These are phyloP conservation scores for Conchocele bisecta DNA, from an alignment of 2,888 invertebrate species.

Conservation along the genomic window DNA sequence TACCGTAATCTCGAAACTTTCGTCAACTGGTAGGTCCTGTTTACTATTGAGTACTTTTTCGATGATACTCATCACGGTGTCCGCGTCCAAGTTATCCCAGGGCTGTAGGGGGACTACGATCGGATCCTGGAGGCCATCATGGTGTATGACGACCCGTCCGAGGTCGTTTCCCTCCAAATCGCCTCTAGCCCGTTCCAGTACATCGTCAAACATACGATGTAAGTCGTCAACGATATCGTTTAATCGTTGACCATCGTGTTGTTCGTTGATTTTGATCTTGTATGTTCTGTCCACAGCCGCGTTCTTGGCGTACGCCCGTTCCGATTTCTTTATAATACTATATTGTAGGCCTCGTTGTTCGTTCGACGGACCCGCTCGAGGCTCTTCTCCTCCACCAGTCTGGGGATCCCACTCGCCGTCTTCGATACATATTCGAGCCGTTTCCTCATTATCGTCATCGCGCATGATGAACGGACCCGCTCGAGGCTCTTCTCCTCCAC, in stretches of 20 bases:
- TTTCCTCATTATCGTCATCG: no score
- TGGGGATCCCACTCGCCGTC: no score
- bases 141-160: slow-evolving; percentile 26
- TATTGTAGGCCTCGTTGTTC: not conserved
- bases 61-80: slow-evolving; percentile 28
- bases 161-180: slow-evolving; percentile 18
- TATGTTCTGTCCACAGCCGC: not conserved
- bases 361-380: not conserved
- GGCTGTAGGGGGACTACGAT: slow-evolving; percentile 48
- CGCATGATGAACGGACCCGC: no score
- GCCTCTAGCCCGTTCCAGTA: slow-evolving; percentile 27
- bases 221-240: not conserved
- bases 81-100: slow-evolving; percentile 32
- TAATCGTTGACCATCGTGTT: not conserved
- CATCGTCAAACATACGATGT: slow-evolving; percentile 9
- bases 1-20: slow-evolving; percentile 26
- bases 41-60: slow-evolving; percentile 53
- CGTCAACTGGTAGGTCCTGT: slow-evolving; percentile 28
- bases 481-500: no score
- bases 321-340: not conserved
- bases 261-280: not conserved
- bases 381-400: slow-evolving; percentile 13
- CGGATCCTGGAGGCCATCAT: slow-evolving; percentile 43
- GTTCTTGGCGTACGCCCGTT: not conserved
- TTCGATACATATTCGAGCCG: no score